phyloP scores from a whole-genome alignment of 2,888 invertebrate species.

The Atherix ibis region DNA sequence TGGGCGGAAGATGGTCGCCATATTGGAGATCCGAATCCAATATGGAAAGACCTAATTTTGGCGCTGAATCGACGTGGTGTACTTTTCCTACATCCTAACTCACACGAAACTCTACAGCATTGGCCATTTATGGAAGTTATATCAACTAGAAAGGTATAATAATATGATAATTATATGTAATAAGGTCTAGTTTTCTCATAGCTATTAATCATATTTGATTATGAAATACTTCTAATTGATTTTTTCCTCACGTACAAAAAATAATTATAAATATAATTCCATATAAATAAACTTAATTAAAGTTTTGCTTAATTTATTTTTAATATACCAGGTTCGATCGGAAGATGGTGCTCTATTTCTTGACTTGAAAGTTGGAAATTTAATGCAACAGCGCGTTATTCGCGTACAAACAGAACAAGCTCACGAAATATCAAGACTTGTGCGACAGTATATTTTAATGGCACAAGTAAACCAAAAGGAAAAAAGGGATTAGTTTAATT shows the following conservation, averaged over 20 bases:
- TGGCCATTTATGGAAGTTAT: conserved; percentile 93
- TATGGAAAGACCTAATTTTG: conserved; percentile 76
- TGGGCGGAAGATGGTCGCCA: conserved; percentile 42
- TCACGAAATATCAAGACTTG: conserved; percentile 89
- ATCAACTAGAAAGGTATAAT: conserved; percentile 72
- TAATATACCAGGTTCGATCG: conserved; percentile 61
- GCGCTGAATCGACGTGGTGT: conserved; percentile 89
- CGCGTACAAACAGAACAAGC: conserved; percentile 95
- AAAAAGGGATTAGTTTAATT: conserved; percentile 15
- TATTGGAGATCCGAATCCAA: conserved; percentile 35
- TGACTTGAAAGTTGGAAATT: conserved; percentile 93
- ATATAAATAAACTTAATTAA: neutral
- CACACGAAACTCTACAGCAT: conserved; percentile 84
- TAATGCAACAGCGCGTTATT: conserved; percentile 90
- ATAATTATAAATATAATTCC: too few relatives aligned
- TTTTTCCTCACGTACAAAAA: too few relatives aligned
- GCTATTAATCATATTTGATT: neutral
- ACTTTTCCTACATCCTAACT: conserved; percentile 79
- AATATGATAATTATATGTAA: too few relatives aligned
- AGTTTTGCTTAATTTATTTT: too few relatives aligned
- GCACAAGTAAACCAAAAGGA: conserved; percentile 42
- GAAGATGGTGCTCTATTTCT: conserved; percentile 83
- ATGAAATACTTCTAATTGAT: too few relatives aligned
- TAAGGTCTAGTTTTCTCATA: neutral
- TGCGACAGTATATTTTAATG: conserved; percentile 92